Base-by-base conservation (phyloP, 2,113 vertebrate genomes). In the Stigmatopora nigra region DNA sequence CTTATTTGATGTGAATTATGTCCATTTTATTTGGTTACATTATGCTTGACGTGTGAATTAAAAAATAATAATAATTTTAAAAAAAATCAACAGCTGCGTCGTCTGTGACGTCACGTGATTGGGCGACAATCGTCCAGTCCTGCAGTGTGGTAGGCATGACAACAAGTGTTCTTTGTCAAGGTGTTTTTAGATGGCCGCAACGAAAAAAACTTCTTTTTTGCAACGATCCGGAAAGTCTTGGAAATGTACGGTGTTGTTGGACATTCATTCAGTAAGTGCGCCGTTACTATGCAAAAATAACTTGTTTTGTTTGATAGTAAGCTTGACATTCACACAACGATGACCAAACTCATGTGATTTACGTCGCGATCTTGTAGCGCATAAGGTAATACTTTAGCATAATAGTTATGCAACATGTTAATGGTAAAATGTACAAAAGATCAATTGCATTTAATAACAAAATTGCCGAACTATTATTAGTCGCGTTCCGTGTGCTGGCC, bases 221-320 rank as follows among this genome's bases (percentile, higher is more conserved):
- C 58, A 75, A 75, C 65, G 31, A 16, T 70, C 35, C 10, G 61
- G 41, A 3, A 90, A 82, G 75, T 82, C 68, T 69, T 69, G 91
- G 10, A 90, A 80, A 87, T 91, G 87, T 22, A 86, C 82, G 6
- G 88, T 91, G 9, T 48, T 77, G 17, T 19, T 92, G 70, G 77
- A 85, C 59, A 70, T 92, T 17, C 71, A 86, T 3, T 71, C 69
- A 62, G 90, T 92, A 84, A 90, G 90, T 90, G 25, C 2, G 7
- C 52, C 16, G 1, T 20, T 1, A 5, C 35, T 15, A 15, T 5
- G 20, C n/a, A 19, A 41, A 17, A 38, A 22, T 17, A 16, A 49
- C 5, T 44, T 3, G 31, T 8, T 15, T 10, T 25, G 16, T 49
- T 56, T 22, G 38, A 20, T 44, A 44, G 60, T 1, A 36, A 59